A percentile compares a stretch with the other conserved stretches of the same genome.
Evolutionary conservation across 2,113 vertebrate species (phyloP).

Genomic region (Kobus ellipsiprymnus): DNA sequence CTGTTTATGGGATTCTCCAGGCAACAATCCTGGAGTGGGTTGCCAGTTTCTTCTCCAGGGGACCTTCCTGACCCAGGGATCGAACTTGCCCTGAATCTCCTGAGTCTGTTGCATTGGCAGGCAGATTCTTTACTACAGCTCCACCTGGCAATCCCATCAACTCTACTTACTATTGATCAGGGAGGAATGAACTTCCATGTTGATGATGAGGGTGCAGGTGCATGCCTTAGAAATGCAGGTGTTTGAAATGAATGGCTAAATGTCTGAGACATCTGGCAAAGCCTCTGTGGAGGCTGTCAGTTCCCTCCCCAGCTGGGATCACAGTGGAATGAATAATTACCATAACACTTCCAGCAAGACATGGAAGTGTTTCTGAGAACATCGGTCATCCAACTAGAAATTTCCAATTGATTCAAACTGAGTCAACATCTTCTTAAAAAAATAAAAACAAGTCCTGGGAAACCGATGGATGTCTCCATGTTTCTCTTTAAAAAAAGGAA

Average conservation of each 20-base stretch:
- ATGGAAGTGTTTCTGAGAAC: not conserved
- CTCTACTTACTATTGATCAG: not conserved
- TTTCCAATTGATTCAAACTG: not conserved
- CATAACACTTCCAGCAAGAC: constrained; percentile 11
- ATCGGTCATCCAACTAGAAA: not conserved
- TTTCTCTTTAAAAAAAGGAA: not conserved
- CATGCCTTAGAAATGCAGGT: not conserved
- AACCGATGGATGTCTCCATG: not conserved
- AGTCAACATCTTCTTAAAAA: not conserved
- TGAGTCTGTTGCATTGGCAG: not conserved
- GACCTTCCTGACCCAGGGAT: not conserved
- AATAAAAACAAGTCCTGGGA: not conserved
- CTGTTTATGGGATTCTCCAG: not conserved
- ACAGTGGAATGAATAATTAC: not conserved
- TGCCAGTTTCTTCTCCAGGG: not conserved
- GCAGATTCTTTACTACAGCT: not conserved
- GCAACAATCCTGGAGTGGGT: not conserved
- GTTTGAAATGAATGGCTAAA: not conserved
- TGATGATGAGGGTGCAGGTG: not conserved
- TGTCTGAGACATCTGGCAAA: not conserved
- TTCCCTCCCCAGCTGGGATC: constrained; percentile 6
- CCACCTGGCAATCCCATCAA: not conserved
- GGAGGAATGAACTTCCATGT: not conserved
- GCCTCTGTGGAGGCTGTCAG: not conserved
- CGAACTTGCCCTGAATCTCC: not conserved